Evolutionary conservation across 2,797 vertebrate species (phyloP), one percentile per base, ranked within the genome.

Genomic region (Aphelocoma californica): DNA sequence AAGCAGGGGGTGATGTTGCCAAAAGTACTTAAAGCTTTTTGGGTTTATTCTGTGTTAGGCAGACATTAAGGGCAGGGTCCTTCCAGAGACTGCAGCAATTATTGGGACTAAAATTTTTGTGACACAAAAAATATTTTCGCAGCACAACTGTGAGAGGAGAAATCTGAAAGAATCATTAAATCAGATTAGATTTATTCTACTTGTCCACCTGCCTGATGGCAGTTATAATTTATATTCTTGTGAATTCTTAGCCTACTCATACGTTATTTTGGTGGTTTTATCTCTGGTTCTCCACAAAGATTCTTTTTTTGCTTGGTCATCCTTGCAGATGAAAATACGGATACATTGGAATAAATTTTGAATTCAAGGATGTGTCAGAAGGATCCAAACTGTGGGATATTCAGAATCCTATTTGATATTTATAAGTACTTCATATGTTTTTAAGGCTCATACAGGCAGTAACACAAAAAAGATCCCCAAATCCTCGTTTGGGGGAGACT

Each of bases 301-400:
- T 36, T n/a, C n/a, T n/a, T 3, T 79, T 90, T 86, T 77, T 82
- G 23, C 65, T 80, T 72, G 42, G 47, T 92, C 66, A 79, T 62
- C 34, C 58, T 57, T 66, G 29, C 13, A 5, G 16, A 6, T 38
- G 45, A 62, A 86, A 90, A 64, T 25, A 32, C 7, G 40, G 16
- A 44, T 47, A 4, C 6, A 2, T 0, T 2, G 19, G 19, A 54
- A 67, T 11, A 47, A 14, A 8, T 50, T 44, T 9, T 26, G 38
- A 65, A 56, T 53, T 73, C 36, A 9, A 8, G 28, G 25, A 4
- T 2, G 0, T 6, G 4, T 32, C 7, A 4, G 44, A 58, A 62
- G 19, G 17, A 61, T 65, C 28, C 9, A 42, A 86, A 34, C 19
- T 36, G 0, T 11, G 25, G 15, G 25, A 34, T 26, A 14, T 14